phyloP scores from a whole-genome alignment of 2,113 vertebrate species.

The Pelvicachromis taeniatus region DNA sequence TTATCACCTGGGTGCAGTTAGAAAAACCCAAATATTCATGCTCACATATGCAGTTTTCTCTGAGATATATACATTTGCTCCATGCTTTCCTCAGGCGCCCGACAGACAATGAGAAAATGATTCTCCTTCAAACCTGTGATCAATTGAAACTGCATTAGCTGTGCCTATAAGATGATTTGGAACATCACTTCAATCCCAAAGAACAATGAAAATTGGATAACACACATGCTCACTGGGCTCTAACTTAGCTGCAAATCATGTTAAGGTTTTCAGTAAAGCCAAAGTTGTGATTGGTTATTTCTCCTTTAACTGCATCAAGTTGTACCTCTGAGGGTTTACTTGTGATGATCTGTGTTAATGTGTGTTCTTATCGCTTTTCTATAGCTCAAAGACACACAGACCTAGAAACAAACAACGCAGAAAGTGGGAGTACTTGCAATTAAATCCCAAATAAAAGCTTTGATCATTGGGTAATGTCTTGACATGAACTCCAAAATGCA shows the following conservation, averaged over 20 bases:
- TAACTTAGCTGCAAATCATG: slow-evolving; percentile 80
- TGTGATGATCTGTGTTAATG: slow-evolving; percentile 70
- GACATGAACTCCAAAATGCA: neutral
- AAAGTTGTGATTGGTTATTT: slow-evolving; percentile 78
- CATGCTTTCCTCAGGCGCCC: slow-evolving; percentile 76
- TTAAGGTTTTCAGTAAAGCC: slow-evolving; percentile 77
- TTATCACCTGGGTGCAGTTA: slow-evolving; percentile 23
- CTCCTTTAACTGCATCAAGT: slow-evolving; percentile 71
- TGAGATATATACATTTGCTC: slow-evolving; percentile 33
- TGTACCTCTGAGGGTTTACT: slow-evolving; percentile 68
- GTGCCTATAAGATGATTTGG: slow-evolving; percentile 89
- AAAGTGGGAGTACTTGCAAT: slow-evolving; percentile 23
- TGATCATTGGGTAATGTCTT: slow-evolving; percentile 11
- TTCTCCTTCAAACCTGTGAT: slow-evolving; percentile 83
- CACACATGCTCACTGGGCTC: slow-evolving; percentile 74
- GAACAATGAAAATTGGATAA: slow-evolving; percentile 90
- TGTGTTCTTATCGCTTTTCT: slow-evolving; percentile 59
- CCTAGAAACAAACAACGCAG: slow-evolving; percentile 39
- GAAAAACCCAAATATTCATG: slow-evolving; percentile 16
- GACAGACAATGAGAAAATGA: slow-evolving; percentile 79
- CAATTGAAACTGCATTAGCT: slow-evolving; percentile 89
- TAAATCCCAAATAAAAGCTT: slow-evolving; percentile 37
- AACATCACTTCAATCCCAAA: slow-evolving; percentile 83
- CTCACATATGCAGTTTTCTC: slow-evolving; percentile 46
- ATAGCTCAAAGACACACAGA: slow-evolving; percentile 54